Evolutionary conservation across 2,888 invertebrate species (phyloP).

Genomic region (Sepiola atlantica): DNA sequence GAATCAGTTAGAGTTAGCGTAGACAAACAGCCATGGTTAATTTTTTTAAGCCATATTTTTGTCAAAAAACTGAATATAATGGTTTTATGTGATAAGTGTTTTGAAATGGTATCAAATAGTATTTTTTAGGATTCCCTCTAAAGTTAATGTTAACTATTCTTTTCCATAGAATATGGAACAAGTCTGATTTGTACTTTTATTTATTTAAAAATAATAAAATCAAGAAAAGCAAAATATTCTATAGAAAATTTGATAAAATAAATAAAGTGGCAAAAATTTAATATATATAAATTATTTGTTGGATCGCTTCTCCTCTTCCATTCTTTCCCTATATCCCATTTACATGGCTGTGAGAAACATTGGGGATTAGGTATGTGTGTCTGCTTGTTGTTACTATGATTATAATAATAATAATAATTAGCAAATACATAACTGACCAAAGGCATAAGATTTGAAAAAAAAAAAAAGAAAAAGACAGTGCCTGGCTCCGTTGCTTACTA

Average conservation of each 20-base stretch:
- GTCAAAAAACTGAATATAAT: no score
- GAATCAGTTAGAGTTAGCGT: no score
- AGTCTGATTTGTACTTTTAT: neutral
- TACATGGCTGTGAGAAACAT: conserved; percentile 32
- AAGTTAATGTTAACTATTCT: neutral
- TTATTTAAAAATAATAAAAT: conserved; percentile 14
- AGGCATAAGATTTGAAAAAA: neutral
- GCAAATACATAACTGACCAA: neutral
- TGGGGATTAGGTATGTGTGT: conserved; percentile 6
- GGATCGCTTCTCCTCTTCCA: neutral
- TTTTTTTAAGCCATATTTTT: no score
- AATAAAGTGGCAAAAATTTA: neutral
- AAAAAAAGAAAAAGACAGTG: conserved; percentile 5
- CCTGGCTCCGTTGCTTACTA: conserved; percentile 23
- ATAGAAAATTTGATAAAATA: neutral
- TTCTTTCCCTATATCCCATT: conserved; percentile 24
- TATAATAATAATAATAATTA: neutral
- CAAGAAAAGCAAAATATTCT: neutral
- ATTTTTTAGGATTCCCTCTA: no score
- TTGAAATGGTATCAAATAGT: no score
- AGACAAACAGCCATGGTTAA: no score
- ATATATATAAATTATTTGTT: neutral
- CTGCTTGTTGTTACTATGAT: neutral
- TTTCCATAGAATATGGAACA: neutral
- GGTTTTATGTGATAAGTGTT: no score